Conservation (phyloP, 2,888 invertebrate species). For the Lamellibrachia columna region DNA sequence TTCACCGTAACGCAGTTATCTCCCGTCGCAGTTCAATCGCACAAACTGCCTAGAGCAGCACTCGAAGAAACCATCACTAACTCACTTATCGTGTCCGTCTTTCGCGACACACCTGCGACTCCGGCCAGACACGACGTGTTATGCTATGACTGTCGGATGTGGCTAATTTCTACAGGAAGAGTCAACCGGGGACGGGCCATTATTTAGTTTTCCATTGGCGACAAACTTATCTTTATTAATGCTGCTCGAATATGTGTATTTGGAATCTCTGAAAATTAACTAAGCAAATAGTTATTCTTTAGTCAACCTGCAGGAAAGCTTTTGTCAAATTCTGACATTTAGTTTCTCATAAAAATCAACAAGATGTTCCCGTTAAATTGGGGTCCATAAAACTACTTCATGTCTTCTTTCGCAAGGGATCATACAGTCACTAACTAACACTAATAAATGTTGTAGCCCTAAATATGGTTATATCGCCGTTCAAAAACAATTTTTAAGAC, state of each 20-base stretch:
- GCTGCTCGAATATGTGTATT: too few relatives aligned
- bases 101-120: not conserved
- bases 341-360: not conserved
- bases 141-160: not conserved
- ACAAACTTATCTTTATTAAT: not conserved
- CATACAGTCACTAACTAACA: too few relatives aligned
- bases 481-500: too few relatives aligned
- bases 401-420: not conserved
- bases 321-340: not conserved
- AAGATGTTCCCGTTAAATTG: too few relatives aligned
- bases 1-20: not conserved
- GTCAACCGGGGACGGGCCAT: not conserved
- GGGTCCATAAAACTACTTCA: not conserved
- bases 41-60: not conserved
- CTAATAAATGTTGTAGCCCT: too few relatives aligned
- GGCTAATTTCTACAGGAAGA: not conserved
- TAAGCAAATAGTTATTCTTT: not conserved
- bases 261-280: not conserved
- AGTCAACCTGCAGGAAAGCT: not conserved
- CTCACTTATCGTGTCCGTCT: constrained; percentile 5
- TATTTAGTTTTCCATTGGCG: not conserved
- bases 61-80: not conserved
- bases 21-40: not conserved
- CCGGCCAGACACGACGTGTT: not conserved
- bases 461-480: too few relatives aligned